Base-by-base conservation (phyloP, 2,888 invertebrate genomes). In the Drosophila borealis region DNA sequence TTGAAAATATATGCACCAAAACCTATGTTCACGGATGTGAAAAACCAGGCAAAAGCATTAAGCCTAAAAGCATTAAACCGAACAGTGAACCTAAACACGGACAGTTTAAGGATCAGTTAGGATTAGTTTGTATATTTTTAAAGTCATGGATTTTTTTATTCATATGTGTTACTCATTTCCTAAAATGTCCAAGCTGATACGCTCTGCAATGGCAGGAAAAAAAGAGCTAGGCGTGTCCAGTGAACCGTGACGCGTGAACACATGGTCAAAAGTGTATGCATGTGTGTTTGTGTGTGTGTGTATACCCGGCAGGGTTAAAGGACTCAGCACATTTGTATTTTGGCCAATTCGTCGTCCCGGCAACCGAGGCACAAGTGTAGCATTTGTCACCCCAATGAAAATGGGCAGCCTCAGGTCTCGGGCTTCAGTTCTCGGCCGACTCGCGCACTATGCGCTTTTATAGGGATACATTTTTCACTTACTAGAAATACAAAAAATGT, bases 311-410 rank as follows among this genome's bases (percentile, higher is more conserved):
- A 74, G 81, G 83, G 81, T 81, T 68, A 77, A 64, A 68, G 55
- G 50, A 51, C 77, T 37, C 25, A 59, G 11, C 19, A 62, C 25
- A 67, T 69, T 70, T 74, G 54, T 75, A 85, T 81, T 80, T 80
- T 88, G 88, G 88, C 72, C 80, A 87, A 76, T 48, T 62, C 63
- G 83, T 89, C 74, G 85, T 74, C 87, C 69, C 50, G 85, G 82
- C 57, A 84, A 87, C 87, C 50, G 44, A 50, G 55, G 56, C 67
- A 71, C 67, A 70, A 63, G 48, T 59, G 60, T 42, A 39, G 66
- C 73, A 57, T 44, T 66, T 84, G 82, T 78, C 82, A 87, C 78
- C 84, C 87, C 56, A 60, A 42, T 41, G 19, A 41, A 57, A 49
- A 54, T 8, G 29, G 29, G 29, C 29, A 63, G 37, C 49, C 51